Evolutionary conservation across 2,797 vertebrate genomes (phyloP), one percentile per base, ranked within the genome.

Genomic region (Xiphorhynchus erythropygius): DNA sequence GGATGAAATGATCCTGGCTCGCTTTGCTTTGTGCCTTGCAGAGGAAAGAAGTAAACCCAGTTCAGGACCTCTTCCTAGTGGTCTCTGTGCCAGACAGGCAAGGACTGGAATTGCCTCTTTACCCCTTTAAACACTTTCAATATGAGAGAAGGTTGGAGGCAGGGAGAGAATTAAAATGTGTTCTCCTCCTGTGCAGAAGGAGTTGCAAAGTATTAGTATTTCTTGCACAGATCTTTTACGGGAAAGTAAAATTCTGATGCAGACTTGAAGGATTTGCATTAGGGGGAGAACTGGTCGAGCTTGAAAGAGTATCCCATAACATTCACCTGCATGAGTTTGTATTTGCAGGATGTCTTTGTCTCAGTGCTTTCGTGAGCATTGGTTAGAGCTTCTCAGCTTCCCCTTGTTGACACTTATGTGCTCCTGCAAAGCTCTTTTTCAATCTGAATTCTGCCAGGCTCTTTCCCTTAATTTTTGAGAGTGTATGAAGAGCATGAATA

Each of bases 21-120:
- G 0, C 68, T 65, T 82, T 19, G 33, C 62, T 53, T 39, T 25
- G 18, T 23, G 27, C 74, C 22, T 49, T 4, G 5, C 71, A 30
- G 46, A n/a, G 22, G 25, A 69, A 13, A 62, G 37, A 47, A 17
- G 10, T 7, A 21, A 22, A 8, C 0, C 0, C 4, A 3, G n/a
- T 11, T 46, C 32, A 27, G 30, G 37, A 18, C 4, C 10, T 35
- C 39, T 50, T 55, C 39, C n/a, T 42, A 9, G 4, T 13, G 21
- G 17, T 42, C n/a, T 53, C 46, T 32, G 30, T n/a, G 77, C n/a
- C 39, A 24, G 77, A 22, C 25, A 39, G 25, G 18, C 59, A 19
- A 49, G 35, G 52, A 15, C 69, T 52, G 42, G 30, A 46, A 35
- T 37, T 37, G 33, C 59, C 15, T 64, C 44, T 64, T 64, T 14